Base-by-base conservation (phyloP, 2,797 vertebrate genomes). In the Lutjanus campechanus region DNA sequence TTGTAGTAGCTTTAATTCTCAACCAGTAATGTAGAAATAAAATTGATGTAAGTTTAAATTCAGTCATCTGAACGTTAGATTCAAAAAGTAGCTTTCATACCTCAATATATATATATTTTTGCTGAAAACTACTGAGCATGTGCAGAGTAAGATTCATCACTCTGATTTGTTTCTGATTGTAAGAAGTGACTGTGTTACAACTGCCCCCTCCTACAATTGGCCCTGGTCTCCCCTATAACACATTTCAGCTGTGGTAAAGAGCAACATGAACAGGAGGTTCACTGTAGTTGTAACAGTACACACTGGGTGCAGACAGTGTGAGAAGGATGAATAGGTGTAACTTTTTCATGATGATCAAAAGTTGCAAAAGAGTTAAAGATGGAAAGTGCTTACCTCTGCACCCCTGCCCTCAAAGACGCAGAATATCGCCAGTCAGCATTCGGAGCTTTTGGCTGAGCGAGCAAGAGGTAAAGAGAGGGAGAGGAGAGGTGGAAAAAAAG, bases 371-470 rank as follows among this genome's bases (percentile, higher is more conserved):
- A 73, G 77, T 88, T 85, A 63, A 80, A 86, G 68, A 79, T 74
- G 62, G 64, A 89, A 95, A 93, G 73, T 92, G 92, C 95, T 95
- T 95, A 99, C 98, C 98, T 98, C 83, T 99, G 98, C 96, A 99
- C 94, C 93, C 97, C 98, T 88, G 97, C 96, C 95, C 97, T 97
- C 90, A 99, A 95, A 86, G 98, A 99, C 6, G 98, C 98, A 88
- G 98, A 99, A 93, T 99, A 99, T 92, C 98, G 96, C 98, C 98
- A 99, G 93, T 99, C 98, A 96, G 98, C 97, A 92, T 99, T 98
- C 62, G 97, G 97, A 74, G 97, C 98, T 94, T 98, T 98, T 64
- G 98, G 97, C 98, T 99, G 95, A 72, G 93, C 89, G 95, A 96
- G 93, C 69, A 79, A 89, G 73, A 88, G 88, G 82, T 68, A 69